Evolutionary conservation across 2,797 vertebrate species (phyloP).

Genomic region (Carapus acus): DNA sequence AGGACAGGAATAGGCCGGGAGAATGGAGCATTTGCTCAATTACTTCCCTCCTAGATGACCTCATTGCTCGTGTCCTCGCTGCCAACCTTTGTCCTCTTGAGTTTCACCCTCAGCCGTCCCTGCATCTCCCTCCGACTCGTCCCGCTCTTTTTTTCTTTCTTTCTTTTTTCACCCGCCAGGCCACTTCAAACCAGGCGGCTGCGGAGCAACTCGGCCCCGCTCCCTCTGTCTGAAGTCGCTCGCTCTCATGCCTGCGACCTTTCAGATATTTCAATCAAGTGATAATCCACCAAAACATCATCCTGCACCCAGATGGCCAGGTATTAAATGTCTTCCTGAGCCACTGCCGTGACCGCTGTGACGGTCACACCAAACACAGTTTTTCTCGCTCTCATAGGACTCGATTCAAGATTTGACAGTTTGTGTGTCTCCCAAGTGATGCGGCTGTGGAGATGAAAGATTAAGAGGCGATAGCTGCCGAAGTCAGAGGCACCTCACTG

Average conservation of each 20-base stretch:
- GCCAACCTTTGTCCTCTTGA: background rate
- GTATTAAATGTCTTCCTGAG: constrained; percentile 10
- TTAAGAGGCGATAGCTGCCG: constrained; percentile 33
- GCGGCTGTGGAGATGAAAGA: constrained; percentile 34
- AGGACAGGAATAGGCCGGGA: constrained; percentile 16
- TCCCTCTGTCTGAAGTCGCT: constrained; percentile 49
- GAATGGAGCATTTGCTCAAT: constrained; percentile 22
- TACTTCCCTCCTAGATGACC: constrained; percentile 16
- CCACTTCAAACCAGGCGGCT: constrained; percentile 25
- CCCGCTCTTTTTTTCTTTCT: background rate
- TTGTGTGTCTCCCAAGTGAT: constrained; percentile 9
- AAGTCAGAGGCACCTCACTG: constrained; percentile 41
- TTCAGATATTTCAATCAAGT: constrained; percentile 52
- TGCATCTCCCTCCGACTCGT: constrained; percentile 47
- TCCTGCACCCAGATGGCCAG: constrained; percentile 17
- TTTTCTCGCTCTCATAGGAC: constrained; percentile 15
- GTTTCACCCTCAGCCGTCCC: constrained; percentile 49
- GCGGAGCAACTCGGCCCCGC: constrained; percentile 30
- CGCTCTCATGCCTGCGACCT: constrained; percentile 31
- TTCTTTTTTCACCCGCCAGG: background rate
- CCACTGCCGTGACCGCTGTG: background rate
- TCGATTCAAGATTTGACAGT: constrained; percentile 14
- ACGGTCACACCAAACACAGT: constrained; percentile 8
- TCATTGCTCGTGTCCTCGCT: constrained; percentile 23
- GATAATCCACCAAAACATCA: constrained; percentile 35